phyloP scores from a whole-genome alignment of 92 coral and sea anemone genomes.

The Metridium senile region DNA sequence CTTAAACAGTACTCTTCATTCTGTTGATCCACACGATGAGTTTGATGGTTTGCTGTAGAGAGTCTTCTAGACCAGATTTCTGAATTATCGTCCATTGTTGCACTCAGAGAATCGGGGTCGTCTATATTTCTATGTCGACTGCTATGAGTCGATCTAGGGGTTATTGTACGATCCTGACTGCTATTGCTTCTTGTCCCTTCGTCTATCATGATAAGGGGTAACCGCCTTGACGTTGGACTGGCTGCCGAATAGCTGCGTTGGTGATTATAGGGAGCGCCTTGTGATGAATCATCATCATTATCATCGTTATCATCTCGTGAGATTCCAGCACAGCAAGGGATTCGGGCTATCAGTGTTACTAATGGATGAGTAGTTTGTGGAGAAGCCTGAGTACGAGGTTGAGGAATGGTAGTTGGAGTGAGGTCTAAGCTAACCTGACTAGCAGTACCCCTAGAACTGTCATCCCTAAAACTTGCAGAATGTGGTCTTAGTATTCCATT shows the following conservation, averaged over 20 bases:
- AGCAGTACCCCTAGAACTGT: slow-evolving; percentile 22
- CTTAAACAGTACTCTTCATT: not conserved
- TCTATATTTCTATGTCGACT: not conserved
- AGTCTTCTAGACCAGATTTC: slow-evolving; percentile 1
- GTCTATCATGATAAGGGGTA: slow-evolving; percentile 28
- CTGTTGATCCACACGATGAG: not conserved
- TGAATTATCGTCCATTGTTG: slow-evolving; percentile 10
- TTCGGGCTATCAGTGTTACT: not conserved
- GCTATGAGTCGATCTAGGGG: not conserved
- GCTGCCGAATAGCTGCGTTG: not conserved
- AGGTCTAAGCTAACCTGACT: slow-evolving; percentile 20
- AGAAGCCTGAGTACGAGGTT: not conserved
- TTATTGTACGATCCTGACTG: not conserved
- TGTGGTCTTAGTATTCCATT: slow-evolving; percentile 7
- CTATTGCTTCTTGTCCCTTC: slow-evolving; percentile 25
- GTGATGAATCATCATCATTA: too few species aligned
- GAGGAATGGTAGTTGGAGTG: not conserved
- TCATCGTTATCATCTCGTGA: slow-evolving; percentile 5
- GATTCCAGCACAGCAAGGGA: slow-evolving; percentile 14
- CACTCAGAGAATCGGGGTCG: not conserved
- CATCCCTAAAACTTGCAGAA: slow-evolving; percentile 22
- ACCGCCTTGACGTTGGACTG: not conserved
- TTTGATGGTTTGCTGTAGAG: not conserved
- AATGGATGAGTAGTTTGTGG: not conserved
- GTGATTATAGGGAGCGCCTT: not conserved